phyloP scores from a whole-genome alignment of 2,888 invertebrate genomes.

The Heliconius erato region DNA sequence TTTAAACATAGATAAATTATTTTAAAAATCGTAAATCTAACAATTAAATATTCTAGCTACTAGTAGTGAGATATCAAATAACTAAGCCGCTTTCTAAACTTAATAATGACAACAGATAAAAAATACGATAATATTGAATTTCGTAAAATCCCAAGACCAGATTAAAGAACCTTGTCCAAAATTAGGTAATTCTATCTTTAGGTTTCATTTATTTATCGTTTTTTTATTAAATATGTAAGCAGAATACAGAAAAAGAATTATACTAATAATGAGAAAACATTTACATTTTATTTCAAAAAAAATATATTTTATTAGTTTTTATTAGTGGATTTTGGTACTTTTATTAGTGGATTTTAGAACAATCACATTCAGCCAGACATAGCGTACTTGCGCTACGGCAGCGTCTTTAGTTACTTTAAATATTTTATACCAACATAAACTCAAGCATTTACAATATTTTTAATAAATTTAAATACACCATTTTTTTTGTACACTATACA shows the following conservation, averaged over 20 bases:
- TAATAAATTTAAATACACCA: too few relatives aligned
- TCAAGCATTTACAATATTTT: too few relatives aligned
- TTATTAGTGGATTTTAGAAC: neutral
- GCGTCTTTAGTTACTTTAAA: neutral
- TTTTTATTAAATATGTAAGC: neutral
- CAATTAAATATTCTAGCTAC: neutral
- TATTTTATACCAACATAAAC: too few relatives aligned
- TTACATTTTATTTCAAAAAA: too few relatives aligned
- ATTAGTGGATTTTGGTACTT: neutral
- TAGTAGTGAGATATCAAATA: constrained; percentile 17
- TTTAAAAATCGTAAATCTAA: neutral
- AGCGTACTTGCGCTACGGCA: neutral
- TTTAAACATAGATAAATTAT: neutral
- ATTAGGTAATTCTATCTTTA: neutral
- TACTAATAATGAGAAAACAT: too few relatives aligned
- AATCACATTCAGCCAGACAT: neutral
- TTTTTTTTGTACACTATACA: too few relatives aligned
- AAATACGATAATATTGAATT: constrained; percentile 38
- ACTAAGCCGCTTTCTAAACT: constrained; percentile 36
- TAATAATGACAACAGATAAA: constrained; percentile 28
- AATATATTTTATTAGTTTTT: neutral
- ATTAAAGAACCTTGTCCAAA: constrained; percentile 35
- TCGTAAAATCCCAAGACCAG: constrained; percentile 30
- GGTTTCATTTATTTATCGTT: too few relatives aligned
- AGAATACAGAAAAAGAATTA: neutral